Conservation (phyloP, 2,888 invertebrate genomes). For the Chesias legatella region DNA sequence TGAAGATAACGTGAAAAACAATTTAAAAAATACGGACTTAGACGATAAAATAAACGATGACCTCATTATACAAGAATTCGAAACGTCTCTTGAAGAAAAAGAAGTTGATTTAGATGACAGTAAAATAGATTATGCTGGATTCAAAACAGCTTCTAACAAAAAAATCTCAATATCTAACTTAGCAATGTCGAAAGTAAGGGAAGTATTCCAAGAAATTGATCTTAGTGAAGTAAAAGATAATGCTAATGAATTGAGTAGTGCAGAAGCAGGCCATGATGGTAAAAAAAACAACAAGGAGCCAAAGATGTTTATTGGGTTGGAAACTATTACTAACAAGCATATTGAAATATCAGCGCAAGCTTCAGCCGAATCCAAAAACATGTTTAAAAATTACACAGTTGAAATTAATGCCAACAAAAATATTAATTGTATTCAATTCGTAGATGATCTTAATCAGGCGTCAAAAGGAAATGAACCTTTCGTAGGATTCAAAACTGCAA, state of each 20-base stretch:
- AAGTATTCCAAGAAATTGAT: constrained; percentile 35
- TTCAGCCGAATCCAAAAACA: constrained; percentile 38
- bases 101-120: background rate
- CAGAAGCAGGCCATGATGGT: background rate
- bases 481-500: constrained; percentile 55
- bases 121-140: constrained; percentile 27
- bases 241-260: background rate
- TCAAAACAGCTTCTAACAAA: constrained; percentile 51
- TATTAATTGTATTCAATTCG: background rate
- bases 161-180: constrained; percentile 38
- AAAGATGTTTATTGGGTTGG: constrained; percentile 27
- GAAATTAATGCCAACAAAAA: background rate
- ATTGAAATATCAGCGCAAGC: constrained; percentile 40
- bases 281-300: background rate
- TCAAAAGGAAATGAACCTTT: constrained; percentile 15
- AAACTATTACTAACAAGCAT: constrained; percentile 49
- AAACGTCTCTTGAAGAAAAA: constrained; percentile 37
- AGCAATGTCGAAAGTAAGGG: constrained; percentile 33
- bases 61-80: constrained; percentile 42
- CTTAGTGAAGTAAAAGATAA: constrained; percentile 1
- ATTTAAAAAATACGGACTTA: background rate
- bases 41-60: constrained; percentile 16
- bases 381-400: constrained; percentile 32
- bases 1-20: constrained; percentile 4
- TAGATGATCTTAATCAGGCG: constrained; percentile 6